A percentile compares a stretch with the other conserved stretches of the same genome.
These are phyloP conservation scores for Brachirus orientalis DNA, from an alignment of 2,113 vertebrate genomes.

Conservation along the genomic window DNA sequence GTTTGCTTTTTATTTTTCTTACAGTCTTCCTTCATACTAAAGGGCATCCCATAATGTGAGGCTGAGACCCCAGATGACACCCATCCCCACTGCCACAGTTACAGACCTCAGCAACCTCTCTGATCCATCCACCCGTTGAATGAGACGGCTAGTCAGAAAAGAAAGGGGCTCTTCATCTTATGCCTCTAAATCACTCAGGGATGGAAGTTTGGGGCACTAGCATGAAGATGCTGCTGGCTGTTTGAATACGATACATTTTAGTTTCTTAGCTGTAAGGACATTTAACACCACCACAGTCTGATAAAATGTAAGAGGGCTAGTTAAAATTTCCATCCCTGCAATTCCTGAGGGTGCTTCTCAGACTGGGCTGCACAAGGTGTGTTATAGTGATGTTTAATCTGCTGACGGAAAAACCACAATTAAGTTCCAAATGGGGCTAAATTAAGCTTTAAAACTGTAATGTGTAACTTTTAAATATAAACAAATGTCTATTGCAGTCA, in stretches of 20 bases:
- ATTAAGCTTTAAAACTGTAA: no score
- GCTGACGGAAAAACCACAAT: no score
- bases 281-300: slow-evolving; percentile 24
- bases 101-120: slow-evolving; percentile 18
- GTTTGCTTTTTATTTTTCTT: slow-evolving; percentile 69
- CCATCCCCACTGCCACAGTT: slow-evolving; percentile 62
- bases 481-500: no score
- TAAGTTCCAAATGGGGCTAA: no score
- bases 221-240: slow-evolving; percentile 36
- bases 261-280: slow-evolving; percentile 29
- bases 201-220: slow-evolving; percentile 58
- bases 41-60: slow-evolving; percentile 81
- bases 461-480: no score
- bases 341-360: slow-evolving; percentile 28
- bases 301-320: slow-evolving; percentile 25
- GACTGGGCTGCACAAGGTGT: slow-evolving; percentile 13
- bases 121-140: background rate
- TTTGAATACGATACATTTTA: slow-evolving; percentile 26
- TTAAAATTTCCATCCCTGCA: slow-evolving; percentile 63
- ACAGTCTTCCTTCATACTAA: slow-evolving; percentile 83
- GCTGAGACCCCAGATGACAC: slow-evolving; percentile 57
- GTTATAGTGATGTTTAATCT: background rate
- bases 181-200: slow-evolving; percentile 60
- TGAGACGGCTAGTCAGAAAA: slow-evolving; percentile 29
- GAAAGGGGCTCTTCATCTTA: slow-evolving; percentile 41